A percentile compares a stretch with the other conserved stretches of the same genome.
Evolutionary conservation across 23 tunicate genomes (phyloP).

Genomic region (Halocynthia aurantium): DNA sequence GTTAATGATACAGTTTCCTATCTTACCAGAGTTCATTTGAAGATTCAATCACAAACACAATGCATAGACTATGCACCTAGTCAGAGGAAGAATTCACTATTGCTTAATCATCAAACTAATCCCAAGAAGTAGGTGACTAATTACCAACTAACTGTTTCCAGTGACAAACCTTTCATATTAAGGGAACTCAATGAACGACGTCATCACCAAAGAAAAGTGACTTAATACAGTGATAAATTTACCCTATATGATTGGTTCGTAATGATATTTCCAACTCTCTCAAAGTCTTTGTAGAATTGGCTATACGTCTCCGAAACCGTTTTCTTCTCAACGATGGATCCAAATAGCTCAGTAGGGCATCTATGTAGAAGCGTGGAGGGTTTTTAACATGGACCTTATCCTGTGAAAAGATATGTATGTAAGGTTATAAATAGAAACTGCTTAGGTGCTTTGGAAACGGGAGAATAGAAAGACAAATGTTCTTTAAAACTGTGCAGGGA

Average conservation of each 20-base stretch:
- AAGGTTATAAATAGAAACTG: no score
- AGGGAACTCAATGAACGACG: not conserved
- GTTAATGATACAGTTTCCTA: no score
- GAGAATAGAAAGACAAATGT: no score
- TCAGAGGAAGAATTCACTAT: not conserved
- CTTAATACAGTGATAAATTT: not conserved
- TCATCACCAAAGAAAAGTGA: no score
- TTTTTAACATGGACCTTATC: conserved; percentile 85
- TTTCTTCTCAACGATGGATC: conserved; percentile 66
- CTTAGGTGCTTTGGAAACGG: no score
- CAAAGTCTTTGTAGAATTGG: conserved; percentile 65
- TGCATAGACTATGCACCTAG: not conserved
- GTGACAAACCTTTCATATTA: not conserved
- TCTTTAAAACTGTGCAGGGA: no score
- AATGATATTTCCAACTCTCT: conserved; percentile 94
- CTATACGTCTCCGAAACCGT: conserved; percentile 61
- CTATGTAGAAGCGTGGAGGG: conserved; percentile 68
- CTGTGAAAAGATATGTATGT: conserved; percentile 7
- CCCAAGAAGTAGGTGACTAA: not conserved
- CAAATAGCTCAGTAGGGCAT: conserved; percentile 57
- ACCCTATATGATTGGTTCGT: conserved; percentile 98
- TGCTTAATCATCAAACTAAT: no score
- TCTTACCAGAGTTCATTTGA: not conserved
- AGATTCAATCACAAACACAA: not conserved
- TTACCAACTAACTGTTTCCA: not conserved